phyloP scores from a whole-genome alignment of 2,797 vertebrate species.

The Acrossocheilus fasciatus region DNA sequence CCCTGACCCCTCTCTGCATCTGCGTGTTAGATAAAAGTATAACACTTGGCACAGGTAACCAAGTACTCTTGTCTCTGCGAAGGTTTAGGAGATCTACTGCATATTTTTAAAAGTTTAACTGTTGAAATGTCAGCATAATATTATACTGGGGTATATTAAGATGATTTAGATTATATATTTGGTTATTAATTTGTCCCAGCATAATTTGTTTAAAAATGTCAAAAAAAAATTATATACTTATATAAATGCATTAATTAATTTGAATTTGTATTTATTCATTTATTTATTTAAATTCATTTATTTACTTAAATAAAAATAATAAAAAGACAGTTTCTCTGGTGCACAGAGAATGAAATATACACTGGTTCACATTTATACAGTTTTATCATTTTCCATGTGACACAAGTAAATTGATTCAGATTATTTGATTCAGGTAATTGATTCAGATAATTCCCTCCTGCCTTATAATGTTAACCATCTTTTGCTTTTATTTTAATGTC shows the following conservation, averaged over 20 bases:
- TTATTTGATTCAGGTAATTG: no score
- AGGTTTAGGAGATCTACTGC: background rate
- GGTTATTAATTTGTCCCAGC: background rate
- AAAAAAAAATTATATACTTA: background rate
- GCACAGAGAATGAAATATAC: background rate
- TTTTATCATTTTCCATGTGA: background rate
- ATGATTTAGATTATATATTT: background rate
- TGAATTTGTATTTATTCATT: no score
- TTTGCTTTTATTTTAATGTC: background rate
- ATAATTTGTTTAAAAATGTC: no score
- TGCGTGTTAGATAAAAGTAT: constrained; percentile 9
- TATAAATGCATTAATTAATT: no score
- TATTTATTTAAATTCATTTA: no score
- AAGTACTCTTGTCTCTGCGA: background rate
- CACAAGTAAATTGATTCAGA: background rate
- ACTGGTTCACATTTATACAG: background rate
- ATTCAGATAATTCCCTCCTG: background rate
- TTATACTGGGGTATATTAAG: background rate
- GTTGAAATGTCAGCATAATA: background rate
- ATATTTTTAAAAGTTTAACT: background rate
- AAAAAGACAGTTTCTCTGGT: no score
- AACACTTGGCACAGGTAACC: background rate
- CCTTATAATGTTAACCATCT: background rate
- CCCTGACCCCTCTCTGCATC: constrained; percentile 13
- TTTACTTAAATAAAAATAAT: no score